Evolutionary conservation across 2,888 invertebrate species (phyloP).

Genomic region (Mythimna impura): DNA sequence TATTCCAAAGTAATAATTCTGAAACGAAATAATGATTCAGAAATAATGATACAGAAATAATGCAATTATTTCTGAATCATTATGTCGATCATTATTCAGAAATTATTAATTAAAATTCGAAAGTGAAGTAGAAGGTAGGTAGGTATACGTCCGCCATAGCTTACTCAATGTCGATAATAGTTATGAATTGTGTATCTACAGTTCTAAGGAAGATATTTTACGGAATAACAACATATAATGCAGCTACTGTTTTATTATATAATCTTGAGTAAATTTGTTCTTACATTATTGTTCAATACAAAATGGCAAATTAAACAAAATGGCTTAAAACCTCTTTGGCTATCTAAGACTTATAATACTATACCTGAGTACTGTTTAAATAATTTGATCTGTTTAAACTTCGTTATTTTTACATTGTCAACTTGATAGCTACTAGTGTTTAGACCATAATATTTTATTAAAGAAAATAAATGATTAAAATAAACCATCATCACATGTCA

Average conservation of each 20-base stretch:
- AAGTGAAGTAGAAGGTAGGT: neutral
- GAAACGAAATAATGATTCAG: neutral
- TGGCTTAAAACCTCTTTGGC: constrained; percentile 47
- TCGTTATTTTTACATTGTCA: constrained; percentile 12
- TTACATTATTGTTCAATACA: constrained; percentile 13
- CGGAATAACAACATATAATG: neutral
- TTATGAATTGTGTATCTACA: constrained; percentile 10
- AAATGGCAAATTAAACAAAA: constrained; percentile 43
- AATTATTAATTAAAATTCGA: neutral
- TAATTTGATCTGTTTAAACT: constrained; percentile 9
- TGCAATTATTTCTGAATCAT: neutral
- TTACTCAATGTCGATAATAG: neutral
- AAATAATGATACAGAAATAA: neutral
- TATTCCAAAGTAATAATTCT: neutral
- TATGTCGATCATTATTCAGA: too few relatives aligned
- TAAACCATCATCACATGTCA: constrained; percentile 2
- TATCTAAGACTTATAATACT: constrained; percentile 26
- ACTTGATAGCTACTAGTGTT: constrained; percentile 2
- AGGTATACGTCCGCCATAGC: neutral
- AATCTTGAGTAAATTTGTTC: neutral
- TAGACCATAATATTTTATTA: constrained; percentile 6
- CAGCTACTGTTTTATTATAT: constrained; percentile 1
- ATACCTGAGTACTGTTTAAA: constrained; percentile 20
- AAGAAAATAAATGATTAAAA: constrained; percentile 16
- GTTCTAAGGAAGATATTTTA: constrained; percentile 4